These are phyloP conservation scores for Gymnogyps californianus DNA, from an alignment of 2,113 vertebrate species.

Conservation along the genomic window DNA sequence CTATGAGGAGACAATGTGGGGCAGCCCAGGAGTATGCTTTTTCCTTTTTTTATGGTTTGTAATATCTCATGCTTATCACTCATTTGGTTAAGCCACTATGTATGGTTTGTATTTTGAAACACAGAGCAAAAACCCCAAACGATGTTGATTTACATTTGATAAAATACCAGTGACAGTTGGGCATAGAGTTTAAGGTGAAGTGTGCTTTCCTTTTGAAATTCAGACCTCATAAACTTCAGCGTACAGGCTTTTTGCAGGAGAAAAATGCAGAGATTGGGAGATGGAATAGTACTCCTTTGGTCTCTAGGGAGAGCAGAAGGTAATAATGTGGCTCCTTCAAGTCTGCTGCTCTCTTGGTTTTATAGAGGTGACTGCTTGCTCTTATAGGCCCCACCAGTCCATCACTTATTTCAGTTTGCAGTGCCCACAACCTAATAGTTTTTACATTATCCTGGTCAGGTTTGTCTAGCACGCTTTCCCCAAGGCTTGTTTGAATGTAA, in stretches of 20 bases:
- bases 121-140: background rate
- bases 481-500: background rate
- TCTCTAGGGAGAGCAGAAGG: background rate
- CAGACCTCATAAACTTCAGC: background rate
- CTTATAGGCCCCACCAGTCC: background rate
- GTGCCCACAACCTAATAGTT: background rate
- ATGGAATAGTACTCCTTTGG: background rate
- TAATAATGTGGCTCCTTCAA: background rate
- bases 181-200: background rate
- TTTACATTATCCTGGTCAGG: background rate
- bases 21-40: background rate
- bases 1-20: background rate
- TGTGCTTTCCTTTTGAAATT: conserved; percentile 7
- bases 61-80: conserved; percentile 24
- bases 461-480: background rate
- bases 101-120: conserved; percentile 9
- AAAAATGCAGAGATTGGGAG: background rate
- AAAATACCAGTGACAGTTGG: background rate
- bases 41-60: background rate
- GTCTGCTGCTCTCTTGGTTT: conserved; percentile 16
- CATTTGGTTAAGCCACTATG: background rate
- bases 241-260: background rate
- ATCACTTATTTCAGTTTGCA: background rate
- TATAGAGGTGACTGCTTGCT: background rate
- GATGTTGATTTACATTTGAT: background rate